A percentile compares a stretch with the other conserved stretches of the same genome.
phyloP scores from a whole-genome alignment of 1,140 invertebrate genomes.

The Harpegnathos saltator region DNA sequence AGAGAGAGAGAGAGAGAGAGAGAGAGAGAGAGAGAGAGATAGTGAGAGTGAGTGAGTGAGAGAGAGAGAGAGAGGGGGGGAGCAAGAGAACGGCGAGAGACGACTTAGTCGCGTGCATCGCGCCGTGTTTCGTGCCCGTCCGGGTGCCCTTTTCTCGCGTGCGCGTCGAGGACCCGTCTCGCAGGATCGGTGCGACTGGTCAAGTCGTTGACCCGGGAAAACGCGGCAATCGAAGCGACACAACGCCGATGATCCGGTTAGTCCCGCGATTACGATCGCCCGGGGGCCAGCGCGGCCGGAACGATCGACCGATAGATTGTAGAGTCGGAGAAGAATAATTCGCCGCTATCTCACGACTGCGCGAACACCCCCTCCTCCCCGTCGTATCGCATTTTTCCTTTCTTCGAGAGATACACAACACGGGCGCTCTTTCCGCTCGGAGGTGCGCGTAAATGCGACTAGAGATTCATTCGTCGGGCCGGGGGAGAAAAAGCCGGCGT shows the following conservation, averaged over 20 bases:
- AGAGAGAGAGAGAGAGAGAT: slow-evolving; percentile 45
- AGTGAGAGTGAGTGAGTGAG: neutral
- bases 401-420: too few species aligned
- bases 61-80: neutral
- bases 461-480: too few species aligned
- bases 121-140: slow-evolving; percentile 47
- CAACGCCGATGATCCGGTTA: slow-evolving; percentile 55
- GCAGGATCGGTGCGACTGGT: slow-evolving; percentile 68
- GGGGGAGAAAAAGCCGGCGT: too few species aligned
- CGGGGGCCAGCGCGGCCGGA: too few species aligned
- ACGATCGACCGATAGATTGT: neutral
- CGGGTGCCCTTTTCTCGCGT: slow-evolving; percentile 66
- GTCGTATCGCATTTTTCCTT: too few species aligned
- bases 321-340: neutral
- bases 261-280: slow-evolving; percentile 21
- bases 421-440: too few species aligned
- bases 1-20: slow-evolving; percentile 15
- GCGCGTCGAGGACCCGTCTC: slow-evolving; percentile 63
- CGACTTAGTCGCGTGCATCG: slow-evolving; percentile 54
- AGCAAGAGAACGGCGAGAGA: slow-evolving; percentile 58
- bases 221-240: slow-evolving; percentile 68
- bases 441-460: too few species aligned
- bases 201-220: slow-evolving; percentile 80
- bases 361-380: too few species aligned
- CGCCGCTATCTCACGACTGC: neutral